Evolutionary conservation across 2,888 invertebrate genomes (phyloP), one percentile per base, ranked within the genome.

Genomic region (Brachyptera risi): DNA sequence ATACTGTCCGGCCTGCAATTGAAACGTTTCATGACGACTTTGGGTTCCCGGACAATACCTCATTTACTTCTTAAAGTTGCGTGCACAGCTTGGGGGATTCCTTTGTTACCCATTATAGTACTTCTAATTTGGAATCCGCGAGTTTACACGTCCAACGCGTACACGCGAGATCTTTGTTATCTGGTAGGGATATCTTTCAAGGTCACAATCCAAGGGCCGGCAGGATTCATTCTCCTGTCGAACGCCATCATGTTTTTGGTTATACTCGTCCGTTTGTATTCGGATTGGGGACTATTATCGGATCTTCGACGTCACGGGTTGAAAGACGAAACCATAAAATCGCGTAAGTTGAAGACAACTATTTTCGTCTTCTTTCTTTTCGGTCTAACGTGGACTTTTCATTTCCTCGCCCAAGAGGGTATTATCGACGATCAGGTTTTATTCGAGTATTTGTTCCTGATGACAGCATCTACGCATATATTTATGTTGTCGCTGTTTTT

Each of bases 351-450:
- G 7, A 2, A 21, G 1, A 42, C 42, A 21, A 21, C 42, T 4
- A 19, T 42, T 21, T 42, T 42, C 42, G 11, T 42, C 42, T 42
- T 42, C 42, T 42, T 42, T n/a, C n/a, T n/a, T n/a, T n/a, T n/a
- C n/a, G n/a, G n/a, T n/a, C n/a, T n/a, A n/a, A n/a, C n/a, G n/a
- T 42, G 42, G 42, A 42, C 42, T 17, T 42, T 42, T 11, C 42
- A 42, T 21, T 42, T 42, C 42, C 19, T 42, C 19, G 42, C 42
- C 17, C 19, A 42, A 21, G 42, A 42, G 42, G 42, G 42, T 21
- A 21, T 42, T 7, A 42, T 42, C 3, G 2, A n/a, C 15, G 21
- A 42, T 21, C 17, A 42, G 42, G 17, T 42, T 21, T 19, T 42
- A 17, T 42, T 42, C 42, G 42, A 42, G 42, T 42, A 42, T 21